Conservation (phyloP, 2,888 invertebrate genomes). For the Sinohyriopsis cumingii region DNA sequence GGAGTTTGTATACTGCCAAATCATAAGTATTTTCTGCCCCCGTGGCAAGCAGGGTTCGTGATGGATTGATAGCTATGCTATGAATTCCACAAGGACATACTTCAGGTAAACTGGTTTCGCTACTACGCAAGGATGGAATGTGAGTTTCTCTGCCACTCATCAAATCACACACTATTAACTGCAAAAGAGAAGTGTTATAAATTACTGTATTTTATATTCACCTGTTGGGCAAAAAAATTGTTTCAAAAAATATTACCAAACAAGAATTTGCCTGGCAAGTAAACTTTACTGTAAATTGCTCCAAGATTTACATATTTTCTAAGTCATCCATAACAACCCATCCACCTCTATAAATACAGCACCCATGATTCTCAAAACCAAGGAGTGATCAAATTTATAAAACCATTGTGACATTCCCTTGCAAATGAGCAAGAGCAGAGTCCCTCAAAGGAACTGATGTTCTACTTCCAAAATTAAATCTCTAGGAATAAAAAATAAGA, state of each 20-base stretch:
- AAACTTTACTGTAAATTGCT: too few relatives aligned
- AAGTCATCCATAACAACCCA: background rate
- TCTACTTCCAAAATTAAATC: too few relatives aligned
- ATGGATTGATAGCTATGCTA: slow-evolving; percentile 94
- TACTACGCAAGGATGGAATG: slow-evolving; percentile 83
- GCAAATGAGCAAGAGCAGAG: too few relatives aligned
- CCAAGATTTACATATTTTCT: background rate
- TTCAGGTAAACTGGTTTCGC: slow-evolving; percentile 62
- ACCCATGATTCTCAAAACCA: too few relatives aligned
- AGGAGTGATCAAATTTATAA: too few relatives aligned
- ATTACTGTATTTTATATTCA: background rate
- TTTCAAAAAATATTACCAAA: too few relatives aligned
- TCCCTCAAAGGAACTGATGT: too few relatives aligned
- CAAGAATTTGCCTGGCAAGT: too few relatives aligned
- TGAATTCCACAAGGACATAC: slow-evolving; percentile 86
- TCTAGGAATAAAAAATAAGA: too few relatives aligned
- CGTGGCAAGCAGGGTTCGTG: slow-evolving; percentile 88
- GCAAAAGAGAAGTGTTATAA: slow-evolving; percentile 36
- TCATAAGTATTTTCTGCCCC: slow-evolving; percentile 94
- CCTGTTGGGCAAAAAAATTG: background rate
- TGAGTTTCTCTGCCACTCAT: slow-evolving; percentile 88
- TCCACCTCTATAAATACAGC: too few relatives aligned
- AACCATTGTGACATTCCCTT: too few relatives aligned
- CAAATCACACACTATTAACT: slow-evolving; percentile 94
- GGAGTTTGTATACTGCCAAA: slow-evolving; percentile 90